Evolutionary conservation across 2,797 vertebrate genomes (phyloP).

Genomic region (Thaleichthys pacificus): DNA sequence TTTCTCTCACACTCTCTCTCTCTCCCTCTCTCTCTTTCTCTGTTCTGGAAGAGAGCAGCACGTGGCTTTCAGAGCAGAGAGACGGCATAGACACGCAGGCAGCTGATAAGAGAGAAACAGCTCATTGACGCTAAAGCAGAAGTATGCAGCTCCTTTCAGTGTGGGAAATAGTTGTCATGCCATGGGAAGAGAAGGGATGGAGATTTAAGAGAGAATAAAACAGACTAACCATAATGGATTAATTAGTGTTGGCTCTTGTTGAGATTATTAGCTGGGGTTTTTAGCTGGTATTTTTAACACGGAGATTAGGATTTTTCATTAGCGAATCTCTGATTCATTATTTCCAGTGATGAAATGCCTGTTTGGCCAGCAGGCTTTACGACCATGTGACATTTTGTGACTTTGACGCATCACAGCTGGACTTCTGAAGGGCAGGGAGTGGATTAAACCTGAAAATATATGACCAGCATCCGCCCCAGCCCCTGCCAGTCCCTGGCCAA

Average conservation of each 20-base stretch:
- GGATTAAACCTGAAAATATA: background rate
- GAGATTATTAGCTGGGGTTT: constrained; percentile 48
- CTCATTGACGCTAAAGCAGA: constrained; percentile 50
- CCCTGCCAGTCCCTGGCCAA: background rate
- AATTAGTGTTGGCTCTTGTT: constrained; percentile 56
- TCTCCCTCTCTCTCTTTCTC: background rate
- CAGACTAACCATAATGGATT: constrained; percentile 40
- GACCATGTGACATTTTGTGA: background rate
- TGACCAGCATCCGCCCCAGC: background rate
- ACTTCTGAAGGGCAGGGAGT: background rate
- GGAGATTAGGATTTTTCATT: background rate
- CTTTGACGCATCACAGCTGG: background rate
- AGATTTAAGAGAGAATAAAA: constrained; percentile 41
- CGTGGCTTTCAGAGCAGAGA: constrained; percentile 57
- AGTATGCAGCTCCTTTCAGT: constrained; percentile 57
- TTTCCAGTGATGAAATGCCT: background rate
- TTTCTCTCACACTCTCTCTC: background rate
- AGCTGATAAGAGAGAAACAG: constrained; percentile 65
- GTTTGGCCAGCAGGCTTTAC: background rate
- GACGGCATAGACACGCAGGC: constrained; percentile 50
- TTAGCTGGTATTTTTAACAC: background rate
- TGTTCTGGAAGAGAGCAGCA: constrained; percentile 53
- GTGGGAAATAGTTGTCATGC: constrained; percentile 65
- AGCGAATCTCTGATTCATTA: background rate
- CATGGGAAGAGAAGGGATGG: constrained; percentile 55